These are phyloP conservation scores for Arion vulgaris DNA, from an alignment of 1,140 invertebrate species.

Conservation along the genomic window DNA sequence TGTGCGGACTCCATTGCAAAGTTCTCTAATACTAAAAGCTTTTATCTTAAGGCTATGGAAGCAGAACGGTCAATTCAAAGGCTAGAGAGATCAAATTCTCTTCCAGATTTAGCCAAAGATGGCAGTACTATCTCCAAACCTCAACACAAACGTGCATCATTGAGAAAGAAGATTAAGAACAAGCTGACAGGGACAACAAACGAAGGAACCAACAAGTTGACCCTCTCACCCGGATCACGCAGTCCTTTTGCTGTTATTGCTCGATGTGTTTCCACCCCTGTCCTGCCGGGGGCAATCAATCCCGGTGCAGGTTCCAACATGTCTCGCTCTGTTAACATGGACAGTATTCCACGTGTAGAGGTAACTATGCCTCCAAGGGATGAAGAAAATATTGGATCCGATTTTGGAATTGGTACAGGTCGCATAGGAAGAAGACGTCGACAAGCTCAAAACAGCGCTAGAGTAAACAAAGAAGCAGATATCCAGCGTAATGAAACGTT, in stretches of 20 bases:
- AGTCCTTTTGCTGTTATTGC: slow-evolving; percentile 63
- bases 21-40: slow-evolving; percentile 74
- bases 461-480: background rate
- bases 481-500: background rate
- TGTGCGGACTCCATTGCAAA: slow-evolving; percentile 84
- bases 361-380: slow-evolving; percentile 53
- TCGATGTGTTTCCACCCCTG: slow-evolving; percentile 62
- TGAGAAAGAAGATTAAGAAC: slow-evolving; percentile 59
- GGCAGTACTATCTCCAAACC: slow-evolving; percentile 19
- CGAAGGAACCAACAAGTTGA: slow-evolving; percentile 36
- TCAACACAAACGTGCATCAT: slow-evolving; percentile 50
- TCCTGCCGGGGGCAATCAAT: slow-evolving; percentile 54
- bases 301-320: slow-evolving; percentile 26
- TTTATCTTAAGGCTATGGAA: slow-evolving; percentile 54
- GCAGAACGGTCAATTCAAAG: slow-evolving; percentile 16
- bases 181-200: slow-evolving; percentile 49
- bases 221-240: slow-evolving; percentile 35
- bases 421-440: background rate
- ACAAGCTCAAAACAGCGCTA: background rate
- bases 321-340: slow-evolving; percentile 47
- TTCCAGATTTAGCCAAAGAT: slow-evolving; percentile 50
- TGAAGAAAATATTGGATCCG: slow-evolving; percentile 29
- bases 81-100: slow-evolving; percentile 52
- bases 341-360: slow-evolving; percentile 62
- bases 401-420: slow-evolving; percentile 1